Evolutionary conservation across 2,888 invertebrate genomes (phyloP), one percentile per base, ranked within the genome.

Genomic region (Athalia circularis): DNA sequence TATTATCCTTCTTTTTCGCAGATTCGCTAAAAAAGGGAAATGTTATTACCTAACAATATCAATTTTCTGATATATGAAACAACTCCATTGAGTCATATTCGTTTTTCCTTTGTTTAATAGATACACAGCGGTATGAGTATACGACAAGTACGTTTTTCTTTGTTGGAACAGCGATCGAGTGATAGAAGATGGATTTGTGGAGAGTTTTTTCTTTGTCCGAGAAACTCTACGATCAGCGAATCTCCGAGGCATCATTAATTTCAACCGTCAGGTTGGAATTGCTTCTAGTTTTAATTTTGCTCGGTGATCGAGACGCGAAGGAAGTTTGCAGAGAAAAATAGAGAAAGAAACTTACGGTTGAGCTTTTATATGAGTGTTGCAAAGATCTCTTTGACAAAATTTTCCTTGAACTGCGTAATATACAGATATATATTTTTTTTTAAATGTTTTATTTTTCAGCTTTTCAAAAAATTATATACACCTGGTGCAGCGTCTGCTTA

Each of bases 221-320:
- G 13, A 72, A 59, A 72, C 13, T 29, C 72, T 72, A 59, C 13
- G 72, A 72, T 72, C 45, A 11, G 45, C 72, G 72, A 52, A 59
- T 45, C 72, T 72, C 45, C 13, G 59, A 3, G n/a, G 4, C 7
- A 47, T 72, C 72, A 72, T 72, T 57, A 57, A 72, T 72, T 72
- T 72, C 2, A 72, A 47, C 72, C 47, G 72, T 72, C 72, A 59
- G 45, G 57, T 59, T 59, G 72, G 11, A 57, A 72, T 72, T 59
- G 57, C 47, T 72, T 72, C 47, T 72, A 47, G 59, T 72, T 72
- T 72, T 72, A 47, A 72, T 72, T 43, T 59, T 59, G 54, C 54
- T 15, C 15, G 15, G 48, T 65, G 65, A 65, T 65, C 47, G 65
- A 59, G 8, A 59, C 6, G 8, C 7, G 43, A 5, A 64, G 4